Percentiles rank a stretch among this genome's conserved stretches.
These are phyloP conservation scores for Miltochrista miniata DNA, from an alignment of 2,888 invertebrate genomes.

Conservation along the genomic window DNA sequence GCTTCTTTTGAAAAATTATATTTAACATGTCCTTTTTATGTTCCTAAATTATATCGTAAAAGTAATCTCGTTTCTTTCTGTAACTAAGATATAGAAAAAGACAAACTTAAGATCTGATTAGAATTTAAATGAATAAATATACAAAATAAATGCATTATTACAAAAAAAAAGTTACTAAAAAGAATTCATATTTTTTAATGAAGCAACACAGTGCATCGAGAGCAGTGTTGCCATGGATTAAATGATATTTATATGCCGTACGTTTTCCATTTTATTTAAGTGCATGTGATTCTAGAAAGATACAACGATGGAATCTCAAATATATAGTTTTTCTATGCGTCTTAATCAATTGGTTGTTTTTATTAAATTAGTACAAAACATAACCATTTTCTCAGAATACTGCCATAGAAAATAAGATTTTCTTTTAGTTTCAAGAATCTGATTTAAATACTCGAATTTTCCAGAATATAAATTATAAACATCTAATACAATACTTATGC, in stretches of 20 bases:
- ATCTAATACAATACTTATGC: too few species aligned
- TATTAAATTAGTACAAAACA: slow-evolving; percentile 17
- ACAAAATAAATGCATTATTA: background rate
- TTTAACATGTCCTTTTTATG: background rate
- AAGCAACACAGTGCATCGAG: slow-evolving; percentile 3
- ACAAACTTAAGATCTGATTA: too few species aligned
- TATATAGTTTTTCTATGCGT: slow-evolving; percentile 5
- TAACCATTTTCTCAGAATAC: background rate
- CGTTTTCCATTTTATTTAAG: slow-evolving; percentile 25
- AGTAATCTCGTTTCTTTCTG: too few species aligned
- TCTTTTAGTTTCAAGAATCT: too few species aligned
- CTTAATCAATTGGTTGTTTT: slow-evolving; percentile 13
- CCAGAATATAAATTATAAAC: background rate
- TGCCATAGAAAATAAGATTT: background rate
- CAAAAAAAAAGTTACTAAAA: background rate
- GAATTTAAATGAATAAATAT: too few species aligned
- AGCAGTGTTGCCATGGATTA: slow-evolving; percentile 25
- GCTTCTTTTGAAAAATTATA: slow-evolving; percentile 4
- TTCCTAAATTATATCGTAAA: background rate
- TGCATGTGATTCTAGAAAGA: slow-evolving; percentile 23
- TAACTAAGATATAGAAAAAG: too few species aligned
- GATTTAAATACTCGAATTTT: background rate
- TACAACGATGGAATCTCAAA: slow-evolving; percentile 27
- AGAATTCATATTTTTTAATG: background rate
- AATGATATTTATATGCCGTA: slow-evolving; percentile 17